Evolutionary conservation across 1,140 invertebrate genomes (phyloP).

Genomic region (Pentalonia nigronervosa): DNA sequence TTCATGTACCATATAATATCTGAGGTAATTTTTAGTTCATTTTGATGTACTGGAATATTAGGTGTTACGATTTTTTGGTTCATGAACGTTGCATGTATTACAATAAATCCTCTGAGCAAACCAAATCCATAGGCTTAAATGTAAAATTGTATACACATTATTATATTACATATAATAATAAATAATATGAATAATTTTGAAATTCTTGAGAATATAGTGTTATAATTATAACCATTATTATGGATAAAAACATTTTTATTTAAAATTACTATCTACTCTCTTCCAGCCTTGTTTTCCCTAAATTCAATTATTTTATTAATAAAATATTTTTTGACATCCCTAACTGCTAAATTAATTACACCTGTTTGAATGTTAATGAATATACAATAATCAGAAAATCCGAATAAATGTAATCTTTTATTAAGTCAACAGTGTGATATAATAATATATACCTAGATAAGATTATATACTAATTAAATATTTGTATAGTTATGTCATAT

Average conservation of each 20-base stretch:
- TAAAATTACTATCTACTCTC: background rate
- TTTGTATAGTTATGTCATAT: background rate
- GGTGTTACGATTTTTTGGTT: background rate
- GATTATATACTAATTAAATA: background rate
- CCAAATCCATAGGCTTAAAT: constrained; percentile 40
- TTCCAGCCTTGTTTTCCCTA: background rate
- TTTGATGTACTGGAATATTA: background rate
- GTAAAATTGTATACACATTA: background rate
- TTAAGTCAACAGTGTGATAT: background rate
- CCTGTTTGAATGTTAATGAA: background rate
- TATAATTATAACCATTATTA: too few relatives aligned
- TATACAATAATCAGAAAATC: background rate
- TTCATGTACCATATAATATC: constrained; percentile 4
- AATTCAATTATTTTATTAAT: background rate
- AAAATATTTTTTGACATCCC: background rate
- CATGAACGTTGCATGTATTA: constrained; percentile 17
- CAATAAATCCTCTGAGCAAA: constrained; percentile 36
- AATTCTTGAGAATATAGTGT: too few relatives aligned
- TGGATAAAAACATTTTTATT: background rate
- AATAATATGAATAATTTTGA: background rate
- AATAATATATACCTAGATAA: background rate
- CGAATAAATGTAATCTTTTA: background rate
- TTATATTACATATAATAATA: background rate
- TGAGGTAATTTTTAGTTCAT: background rate
- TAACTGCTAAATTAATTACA: too few relatives aligned